Evolutionary conservation across 2,113 vertebrate genomes (phyloP), one percentile per base, ranked within the genome.

Genomic region (Anhinga anhinga): DNA sequence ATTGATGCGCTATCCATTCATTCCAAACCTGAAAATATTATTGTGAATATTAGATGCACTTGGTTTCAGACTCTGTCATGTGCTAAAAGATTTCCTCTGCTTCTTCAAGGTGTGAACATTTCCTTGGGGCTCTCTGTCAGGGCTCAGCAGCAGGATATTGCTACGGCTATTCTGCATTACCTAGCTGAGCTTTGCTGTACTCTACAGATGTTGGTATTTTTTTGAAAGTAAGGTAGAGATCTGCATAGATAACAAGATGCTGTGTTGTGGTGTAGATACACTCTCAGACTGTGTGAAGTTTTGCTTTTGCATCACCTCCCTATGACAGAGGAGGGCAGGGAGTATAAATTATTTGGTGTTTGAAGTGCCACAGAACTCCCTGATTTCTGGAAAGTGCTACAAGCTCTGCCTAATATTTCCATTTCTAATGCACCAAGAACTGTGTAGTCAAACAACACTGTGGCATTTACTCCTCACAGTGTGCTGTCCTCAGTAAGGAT

Each of bases 251-350:
- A 61, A 52, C 14, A 7, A 45, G 55, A 32, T 8, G 4, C 52
- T 52, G 52, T 11, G 1, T 17, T 76, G 49, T 56, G 53, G 15
- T 42, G 7, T 30, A 32, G 19, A 4, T 30, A 29, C 0, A 2
- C 18, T 65, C 19, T 47, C 13, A 11, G n/a, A 10, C 19, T 82
- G 11, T 40, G 23, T 34, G 42, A 83, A 30, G 29, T 23, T 76
- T n/a, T 53, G 42, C 23, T 36, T 91, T 70, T 34, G 20, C 50
- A 66, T 11, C 32, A 11, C 32, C 27, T 49, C 20, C 15, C 23
- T n/a, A 4, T 0, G 5, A 55, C 1, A 10, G 34, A 81, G 53
- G n/a, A 45, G 9, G 15, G 26, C 40, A 74, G 32, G 40, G 26
- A 63, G 3, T 10, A 12, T 15, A 50, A 83, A 62, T 73, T 12